Evolutionary conservation across 2,888 invertebrate genomes (phyloP).

Genomic region (Terebella lapidaria): DNA sequence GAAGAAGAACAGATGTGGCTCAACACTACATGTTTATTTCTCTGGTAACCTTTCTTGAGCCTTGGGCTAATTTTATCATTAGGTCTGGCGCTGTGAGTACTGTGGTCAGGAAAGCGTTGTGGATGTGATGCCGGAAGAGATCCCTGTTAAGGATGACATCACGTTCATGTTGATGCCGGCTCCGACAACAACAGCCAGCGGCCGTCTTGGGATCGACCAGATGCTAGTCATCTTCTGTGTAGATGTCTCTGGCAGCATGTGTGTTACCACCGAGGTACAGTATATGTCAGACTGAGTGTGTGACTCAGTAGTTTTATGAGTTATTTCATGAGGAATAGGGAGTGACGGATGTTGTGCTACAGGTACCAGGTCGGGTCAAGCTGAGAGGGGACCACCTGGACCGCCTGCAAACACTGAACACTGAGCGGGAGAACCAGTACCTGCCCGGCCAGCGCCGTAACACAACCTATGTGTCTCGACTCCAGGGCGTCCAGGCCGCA

Average conservation of each 20-base stretch:
- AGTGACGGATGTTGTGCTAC: too few relatives aligned
- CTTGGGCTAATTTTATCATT: neutral
- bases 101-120: conserved; percentile 35
- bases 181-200: conserved; percentile 35
- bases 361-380: conserved; percentile 42
- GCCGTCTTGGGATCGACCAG: conserved; percentile 38
- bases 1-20: too few relatives aligned
- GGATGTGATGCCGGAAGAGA: conserved; percentile 44
- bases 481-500: conserved; percentile 49
- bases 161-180: conserved; percentile 48
- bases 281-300: neutral
- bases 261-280: conserved; percentile 45
- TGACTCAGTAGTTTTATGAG: too few relatives aligned
- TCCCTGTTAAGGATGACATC: conserved; percentile 39
- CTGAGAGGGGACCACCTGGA: conserved; percentile 36
- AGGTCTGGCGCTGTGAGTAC: conserved; percentile 49
- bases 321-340: too few relatives aligned
- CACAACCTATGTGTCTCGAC: conserved; percentile 44
- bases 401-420: conserved; percentile 30
- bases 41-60: too few relatives aligned
- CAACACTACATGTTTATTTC: too few relatives aligned
- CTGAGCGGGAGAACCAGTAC: conserved; percentile 33
- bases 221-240: conserved; percentile 46
- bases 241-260: conserved; percentile 52
- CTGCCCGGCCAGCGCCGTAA: conserved; percentile 36